A percentile compares a stretch with the other conserved stretches of the same genome.
Evolutionary conservation across 2,113 vertebrate species (phyloP).

Genomic region (Microcebus ravelobensis): DNA sequence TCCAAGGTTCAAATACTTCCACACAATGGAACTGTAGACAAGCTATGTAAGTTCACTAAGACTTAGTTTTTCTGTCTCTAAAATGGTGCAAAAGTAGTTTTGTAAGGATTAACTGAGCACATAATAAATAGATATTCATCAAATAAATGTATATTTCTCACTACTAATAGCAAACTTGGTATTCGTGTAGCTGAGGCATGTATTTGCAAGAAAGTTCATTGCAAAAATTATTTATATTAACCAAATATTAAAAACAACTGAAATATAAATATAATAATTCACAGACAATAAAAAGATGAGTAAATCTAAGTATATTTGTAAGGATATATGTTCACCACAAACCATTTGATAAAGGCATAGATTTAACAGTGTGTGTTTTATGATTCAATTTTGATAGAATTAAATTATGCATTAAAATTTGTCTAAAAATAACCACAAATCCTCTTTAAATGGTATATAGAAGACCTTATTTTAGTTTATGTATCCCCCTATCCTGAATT

Average conservation of each 20-base stretch:
- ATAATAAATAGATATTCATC: not conserved
- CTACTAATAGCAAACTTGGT: not conserved
- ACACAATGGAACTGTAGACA: not conserved
- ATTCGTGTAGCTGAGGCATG: not conserved
- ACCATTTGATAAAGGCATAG: not conserved
- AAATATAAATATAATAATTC: not conserved
- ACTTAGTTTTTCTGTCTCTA: not conserved
- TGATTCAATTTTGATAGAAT: not conserved
- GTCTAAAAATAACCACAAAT: not conserved
- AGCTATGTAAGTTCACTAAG: not conserved
- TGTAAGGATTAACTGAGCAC: not conserved
- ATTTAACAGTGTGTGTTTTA: not conserved
- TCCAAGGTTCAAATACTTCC: not conserved
- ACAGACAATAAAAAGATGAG: not conserved
- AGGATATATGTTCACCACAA: not conserved
- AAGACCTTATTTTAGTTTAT: not conserved
- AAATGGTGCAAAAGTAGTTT: not conserved
- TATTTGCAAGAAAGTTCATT: not conserved
- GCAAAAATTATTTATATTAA: not conserved
- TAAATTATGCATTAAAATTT: not conserved
- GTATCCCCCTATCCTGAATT: not conserved
- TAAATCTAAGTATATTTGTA: not conserved
- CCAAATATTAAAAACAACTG: not conserved
- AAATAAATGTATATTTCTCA: not conserved
- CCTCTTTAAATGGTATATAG: not conserved